A percentile compares a stretch with the other conserved stretches of the same genome.
Evolutionary conservation across 1,140 invertebrate species (phyloP).

Genomic region (Apis cerana): DNA sequence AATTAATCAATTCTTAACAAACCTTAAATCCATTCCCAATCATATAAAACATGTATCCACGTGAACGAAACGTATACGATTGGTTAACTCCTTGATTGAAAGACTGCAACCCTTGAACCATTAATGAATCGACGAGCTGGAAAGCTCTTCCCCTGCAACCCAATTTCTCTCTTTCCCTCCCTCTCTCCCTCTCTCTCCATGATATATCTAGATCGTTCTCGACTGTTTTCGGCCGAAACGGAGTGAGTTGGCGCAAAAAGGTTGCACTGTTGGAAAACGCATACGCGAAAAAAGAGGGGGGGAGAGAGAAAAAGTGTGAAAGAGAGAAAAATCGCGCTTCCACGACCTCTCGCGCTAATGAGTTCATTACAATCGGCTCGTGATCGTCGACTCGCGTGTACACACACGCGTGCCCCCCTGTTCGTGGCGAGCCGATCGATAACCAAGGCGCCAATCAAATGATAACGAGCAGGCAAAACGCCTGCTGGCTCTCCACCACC

Average conservation of each 20-base stretch:
- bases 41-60: too few relatives aligned
- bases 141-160: constrained; percentile 20
- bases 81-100: too few relatives aligned
- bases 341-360: constrained; percentile 36
- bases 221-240: background rate
- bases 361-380: constrained; percentile 51
- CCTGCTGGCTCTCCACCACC: background rate
- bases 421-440: constrained; percentile 17
- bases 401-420: background rate
- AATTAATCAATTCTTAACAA: too few relatives aligned
- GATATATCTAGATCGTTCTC: background rate
- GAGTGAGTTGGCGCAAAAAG: background rate
- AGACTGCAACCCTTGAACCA: too few relatives aligned
- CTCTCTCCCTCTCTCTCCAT: too few relatives aligned
- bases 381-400: constrained; percentile 44
- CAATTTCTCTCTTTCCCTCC: background rate
- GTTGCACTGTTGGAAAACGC: background rate
- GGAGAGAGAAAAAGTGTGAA: too few relatives aligned
- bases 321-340: background rate
- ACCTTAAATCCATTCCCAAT: too few relatives aligned
- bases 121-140: constrained; percentile 27
- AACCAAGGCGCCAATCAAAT: constrained; percentile 61
- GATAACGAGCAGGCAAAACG: constrained; percentile 59
- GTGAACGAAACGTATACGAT: too few relatives aligned
- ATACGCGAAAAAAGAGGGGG: background rate